phyloP scores from a whole-genome alignment of 2,797 vertebrate genomes.

The Malacoctenus gilli region DNA sequence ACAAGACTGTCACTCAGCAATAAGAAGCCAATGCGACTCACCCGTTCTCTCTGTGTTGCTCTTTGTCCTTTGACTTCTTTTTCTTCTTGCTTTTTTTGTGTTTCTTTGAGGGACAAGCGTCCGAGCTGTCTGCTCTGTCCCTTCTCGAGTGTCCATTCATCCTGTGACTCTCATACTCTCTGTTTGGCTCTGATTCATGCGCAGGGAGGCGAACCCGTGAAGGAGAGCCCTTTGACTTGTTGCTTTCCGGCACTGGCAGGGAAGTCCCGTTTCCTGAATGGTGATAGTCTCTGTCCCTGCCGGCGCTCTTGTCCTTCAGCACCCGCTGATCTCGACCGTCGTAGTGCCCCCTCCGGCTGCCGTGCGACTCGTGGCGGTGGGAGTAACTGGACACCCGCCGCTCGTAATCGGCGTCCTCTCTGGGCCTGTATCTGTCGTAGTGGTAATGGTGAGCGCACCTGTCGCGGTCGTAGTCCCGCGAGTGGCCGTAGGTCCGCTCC shows the following conservation, averaged over 20 bases:
- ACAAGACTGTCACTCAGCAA: background rate
- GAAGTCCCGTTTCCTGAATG: constrained; percentile 45
- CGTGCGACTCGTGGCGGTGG: constrained; percentile 64
- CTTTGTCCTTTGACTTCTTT: constrained; percentile 91
- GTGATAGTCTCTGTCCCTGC: constrained; percentile 60
- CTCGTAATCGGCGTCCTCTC: constrained; percentile 74
- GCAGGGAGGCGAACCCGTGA: constrained; percentile 9
- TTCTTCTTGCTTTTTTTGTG: constrained; percentile 91
- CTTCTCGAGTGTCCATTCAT: constrained; percentile 53
- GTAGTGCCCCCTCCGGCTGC: constrained; percentile 68
- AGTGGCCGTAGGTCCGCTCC: constrained; percentile 48
- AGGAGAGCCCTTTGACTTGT: constrained; percentile 47
- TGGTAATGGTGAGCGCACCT: constrained; percentile 59
- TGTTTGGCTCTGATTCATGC: constrained; percentile 13
- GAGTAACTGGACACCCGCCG: constrained; percentile 65
- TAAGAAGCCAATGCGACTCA: constrained; percentile 26
- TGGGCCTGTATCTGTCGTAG: constrained; percentile 58
- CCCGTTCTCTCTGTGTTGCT: constrained; percentile 77
- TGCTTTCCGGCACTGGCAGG: constrained; percentile 38
- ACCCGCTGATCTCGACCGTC: constrained; percentile 46
- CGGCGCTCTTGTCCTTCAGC: constrained; percentile 52
- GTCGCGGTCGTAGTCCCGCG: constrained; percentile 65
- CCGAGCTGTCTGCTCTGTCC: constrained; percentile 59
- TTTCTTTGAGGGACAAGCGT: constrained; percentile 81
- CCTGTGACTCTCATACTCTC: constrained; percentile 63